phyloP scores from a whole-genome alignment of 2,888 invertebrate species.

The Melanotus villosus region DNA sequence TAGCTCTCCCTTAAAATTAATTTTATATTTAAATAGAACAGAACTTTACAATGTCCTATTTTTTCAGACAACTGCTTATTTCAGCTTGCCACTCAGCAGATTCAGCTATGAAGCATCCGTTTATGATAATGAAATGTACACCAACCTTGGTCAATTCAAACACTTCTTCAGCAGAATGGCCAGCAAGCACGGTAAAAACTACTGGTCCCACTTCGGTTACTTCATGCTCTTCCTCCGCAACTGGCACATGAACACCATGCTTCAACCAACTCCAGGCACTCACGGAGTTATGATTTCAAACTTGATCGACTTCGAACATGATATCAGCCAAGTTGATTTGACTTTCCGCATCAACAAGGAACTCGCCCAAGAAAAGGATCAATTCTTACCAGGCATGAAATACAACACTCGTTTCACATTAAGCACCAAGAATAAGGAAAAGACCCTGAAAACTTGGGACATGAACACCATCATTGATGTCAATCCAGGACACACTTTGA shows the following conservation, averaged over 20 bases:
- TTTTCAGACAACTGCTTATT: too few species aligned
- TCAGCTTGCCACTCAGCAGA: too few species aligned
- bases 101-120: not conserved
- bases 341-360: slow-evolving; percentile 57
- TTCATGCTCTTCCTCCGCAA: slow-evolving; percentile 36
- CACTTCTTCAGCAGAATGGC: slow-evolving; percentile 34
- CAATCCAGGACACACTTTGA: slow-evolving; percentile 59
- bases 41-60: too few species aligned
- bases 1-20: too few species aligned
- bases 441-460: slow-evolving; percentile 61
- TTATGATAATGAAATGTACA: slow-evolving; percentile 50
- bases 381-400: slow-evolving; percentile 52
- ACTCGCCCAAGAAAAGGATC: slow-evolving; percentile 44
- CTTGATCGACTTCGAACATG: slow-evolving; percentile 52
- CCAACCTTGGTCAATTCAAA: slow-evolving; percentile 18
- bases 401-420: slow-evolving; percentile 58
- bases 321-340: slow-evolving; percentile 60
- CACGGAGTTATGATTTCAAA: slow-evolving; percentile 46
- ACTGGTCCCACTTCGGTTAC: slow-evolving; percentile 38
- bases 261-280: slow-evolving; percentile 45
- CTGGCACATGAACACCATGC: slow-evolving; percentile 19
- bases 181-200: slow-evolving; percentile 35
- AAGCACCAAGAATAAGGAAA: slow-evolving; percentile 60
- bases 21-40: too few species aligned
- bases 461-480: slow-evolving; percentile 58